Percentiles rank a stretch among this genome's conserved stretches.
These are phyloP conservation scores for Zosterops japonicus DNA, from an alignment of 2,113 vertebrate genomes.

Conservation along the genomic window DNA sequence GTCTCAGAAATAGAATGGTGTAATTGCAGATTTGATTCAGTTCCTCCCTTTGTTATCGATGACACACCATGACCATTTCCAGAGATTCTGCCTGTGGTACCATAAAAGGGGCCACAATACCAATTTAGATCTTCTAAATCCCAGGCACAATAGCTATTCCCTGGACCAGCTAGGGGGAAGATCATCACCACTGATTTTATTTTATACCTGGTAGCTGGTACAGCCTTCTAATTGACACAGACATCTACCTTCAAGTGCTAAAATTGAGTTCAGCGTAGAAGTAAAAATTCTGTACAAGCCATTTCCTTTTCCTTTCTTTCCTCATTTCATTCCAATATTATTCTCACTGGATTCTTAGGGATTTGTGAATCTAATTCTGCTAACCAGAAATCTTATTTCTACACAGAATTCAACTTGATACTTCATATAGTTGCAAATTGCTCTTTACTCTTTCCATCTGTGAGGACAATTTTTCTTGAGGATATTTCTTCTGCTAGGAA, in stretches of 20 bases:
- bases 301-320: background rate
- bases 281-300: background rate
- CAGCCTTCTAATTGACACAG: background rate
- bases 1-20: background rate
- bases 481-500: background rate
- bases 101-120: background rate
- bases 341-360: background rate
- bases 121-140: background rate
- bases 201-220: background rate
- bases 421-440: background rate
- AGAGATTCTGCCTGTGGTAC: background rate
- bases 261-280: background rate
- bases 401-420: background rate
- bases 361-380: background rate
- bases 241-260: background rate
- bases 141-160: background rate
- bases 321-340: background rate
- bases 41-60: background rate
- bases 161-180: background rate
- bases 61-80: rapidly evolving
- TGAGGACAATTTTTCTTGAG: background rate
- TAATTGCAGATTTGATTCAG: background rate
- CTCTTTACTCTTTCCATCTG: background rate
- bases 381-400: background rate
- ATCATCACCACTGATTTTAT: background rate